Percentiles rank a stretch among this genome's conserved stretches.
phyloP scores from a whole-genome alignment of 2,888 invertebrate genomes.

The Suillia variegata region DNA sequence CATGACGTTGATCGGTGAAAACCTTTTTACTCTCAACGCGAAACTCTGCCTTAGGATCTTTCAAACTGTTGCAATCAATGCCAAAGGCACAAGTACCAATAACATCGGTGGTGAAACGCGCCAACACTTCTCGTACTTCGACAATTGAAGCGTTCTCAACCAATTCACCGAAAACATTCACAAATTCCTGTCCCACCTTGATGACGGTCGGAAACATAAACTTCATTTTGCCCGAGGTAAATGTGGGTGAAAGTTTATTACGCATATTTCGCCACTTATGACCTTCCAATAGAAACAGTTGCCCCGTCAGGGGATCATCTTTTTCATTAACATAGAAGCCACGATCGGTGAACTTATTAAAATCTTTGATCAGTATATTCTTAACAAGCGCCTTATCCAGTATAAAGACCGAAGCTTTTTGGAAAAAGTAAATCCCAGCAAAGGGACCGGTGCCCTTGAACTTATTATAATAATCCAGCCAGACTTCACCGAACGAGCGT shows the following conservation, averaged over 20 bases:
- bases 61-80: conserved; percentile 61
- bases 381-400: conserved; percentile 49
- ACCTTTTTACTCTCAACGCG: conserved; percentile 42
- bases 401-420: conserved; percentile 35
- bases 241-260: conserved; percentile 51
- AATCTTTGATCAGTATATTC: conserved; percentile 51
- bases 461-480: conserved; percentile 37
- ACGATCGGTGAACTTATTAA: conserved; percentile 51
- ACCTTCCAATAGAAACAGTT: conserved; percentile 58
- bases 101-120: conserved; percentile 63
- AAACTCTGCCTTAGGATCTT: conserved; percentile 57
- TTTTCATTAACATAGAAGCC: conserved; percentile 48
- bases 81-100: conserved; percentile 63
- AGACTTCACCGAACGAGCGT: conserved; percentile 22
- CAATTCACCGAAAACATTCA: conserved; percentile 1
- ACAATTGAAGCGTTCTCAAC: conserved; percentile 39
- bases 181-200: conserved; percentile 28
- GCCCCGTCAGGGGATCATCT: conserved; percentile 56
- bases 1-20: conserved; percentile 34
- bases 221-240: conserved; percentile 56
- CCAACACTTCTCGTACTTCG: conserved; percentile 60
- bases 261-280: conserved; percentile 57
- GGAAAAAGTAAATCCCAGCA: conserved; percentile 47
- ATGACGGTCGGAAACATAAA: conserved; percentile 49
- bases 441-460: conserved; percentile 47